Evolutionary conservation across 1,140 invertebrate species (phyloP).

Genomic region (Plutomurus gul): DNA sequence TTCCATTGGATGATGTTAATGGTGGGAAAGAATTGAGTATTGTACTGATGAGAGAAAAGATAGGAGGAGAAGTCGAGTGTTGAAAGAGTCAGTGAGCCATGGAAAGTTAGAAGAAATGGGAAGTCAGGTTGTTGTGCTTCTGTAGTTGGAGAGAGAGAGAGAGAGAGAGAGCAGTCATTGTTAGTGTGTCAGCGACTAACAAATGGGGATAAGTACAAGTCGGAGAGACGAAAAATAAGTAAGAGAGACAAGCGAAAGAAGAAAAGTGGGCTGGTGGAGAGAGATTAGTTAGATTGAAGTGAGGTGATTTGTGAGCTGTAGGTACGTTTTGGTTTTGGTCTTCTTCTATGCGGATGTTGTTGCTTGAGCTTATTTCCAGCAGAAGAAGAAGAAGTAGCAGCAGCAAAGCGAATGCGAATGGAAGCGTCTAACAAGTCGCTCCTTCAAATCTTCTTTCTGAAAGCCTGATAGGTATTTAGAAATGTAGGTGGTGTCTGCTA

Average conservation of each 20-base stretch:
- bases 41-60: neutral
- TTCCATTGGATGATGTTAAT: neutral
- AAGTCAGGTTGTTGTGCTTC: neutral
- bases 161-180: too few relatives aligned
- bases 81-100: conserved; percentile 16
- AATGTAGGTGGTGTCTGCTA: too few relatives aligned
- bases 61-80: neutral
- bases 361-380: neutral
- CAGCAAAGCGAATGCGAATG: too few relatives aligned
- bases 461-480: too few relatives aligned
- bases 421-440: too few relatives aligned
- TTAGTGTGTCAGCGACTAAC: conserved; percentile 17
- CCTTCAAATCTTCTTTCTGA: too few relatives aligned
- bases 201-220: conserved; percentile 6
- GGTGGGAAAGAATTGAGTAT: neutral
- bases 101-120: neutral
- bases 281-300: conserved; percentile 35
- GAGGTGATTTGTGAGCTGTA: conserved; percentile 42
- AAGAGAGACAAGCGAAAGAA: conserved; percentile 12
- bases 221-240: neutral
- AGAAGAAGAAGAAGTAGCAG: too few relatives aligned
- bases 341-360: neutral
- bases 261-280: conserved; percentile 10
- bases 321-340: neutral
- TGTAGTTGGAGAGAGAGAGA: too few relatives aligned